Conservation (phyloP, 2,797 vertebrate species). For the Semotilus atromaculatus region DNA sequence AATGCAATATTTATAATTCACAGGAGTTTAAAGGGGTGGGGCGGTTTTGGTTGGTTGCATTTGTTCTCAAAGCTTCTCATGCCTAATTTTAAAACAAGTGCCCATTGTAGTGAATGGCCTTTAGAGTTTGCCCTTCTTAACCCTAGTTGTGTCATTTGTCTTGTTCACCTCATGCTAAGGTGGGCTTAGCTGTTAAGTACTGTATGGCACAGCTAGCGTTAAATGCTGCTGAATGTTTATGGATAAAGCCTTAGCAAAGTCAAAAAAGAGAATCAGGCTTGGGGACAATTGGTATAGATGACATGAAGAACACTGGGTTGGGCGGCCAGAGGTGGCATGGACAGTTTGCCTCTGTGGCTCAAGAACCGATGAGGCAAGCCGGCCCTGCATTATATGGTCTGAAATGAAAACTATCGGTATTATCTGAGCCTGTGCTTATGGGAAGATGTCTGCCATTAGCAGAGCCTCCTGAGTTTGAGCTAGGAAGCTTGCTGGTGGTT, state of each 20-base stretch:
- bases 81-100: slow-evolving; percentile 46
- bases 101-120: slow-evolving; percentile 49
- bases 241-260: slow-evolving; percentile 53
- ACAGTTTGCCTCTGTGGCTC: slow-evolving; percentile 51
- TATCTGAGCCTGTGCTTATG: slow-evolving; percentile 39
- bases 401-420: slow-evolving; percentile 25
- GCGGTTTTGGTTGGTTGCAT: slow-evolving; percentile 52
- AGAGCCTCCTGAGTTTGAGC: slow-evolving; percentile 41
- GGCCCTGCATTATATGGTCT: slow-evolving; percentile 16
- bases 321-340: slow-evolving; percentile 26
- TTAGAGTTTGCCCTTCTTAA: slow-evolving; percentile 54
- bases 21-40: slow-evolving; percentile 40
- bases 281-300: slow-evolving; percentile 46
- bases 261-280: slow-evolving; percentile 60
- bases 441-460: slow-evolving; percentile 35
- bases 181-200: not conserved
- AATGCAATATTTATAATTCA: slow-evolving; percentile 11
- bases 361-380: slow-evolving; percentile 3
- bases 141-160: slow-evolving; percentile 56
- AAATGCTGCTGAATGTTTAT: slow-evolving; percentile 50
- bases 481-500: slow-evolving; percentile 59
- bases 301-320: slow-evolving; percentile 27
- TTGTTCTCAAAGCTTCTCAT: slow-evolving; percentile 55
- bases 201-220: slow-evolving; percentile 59
- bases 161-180: slow-evolving; percentile 5